Base-by-base conservation (phyloP, 2,888 invertebrate species). In the Dolomedes plantarius region DNA sequence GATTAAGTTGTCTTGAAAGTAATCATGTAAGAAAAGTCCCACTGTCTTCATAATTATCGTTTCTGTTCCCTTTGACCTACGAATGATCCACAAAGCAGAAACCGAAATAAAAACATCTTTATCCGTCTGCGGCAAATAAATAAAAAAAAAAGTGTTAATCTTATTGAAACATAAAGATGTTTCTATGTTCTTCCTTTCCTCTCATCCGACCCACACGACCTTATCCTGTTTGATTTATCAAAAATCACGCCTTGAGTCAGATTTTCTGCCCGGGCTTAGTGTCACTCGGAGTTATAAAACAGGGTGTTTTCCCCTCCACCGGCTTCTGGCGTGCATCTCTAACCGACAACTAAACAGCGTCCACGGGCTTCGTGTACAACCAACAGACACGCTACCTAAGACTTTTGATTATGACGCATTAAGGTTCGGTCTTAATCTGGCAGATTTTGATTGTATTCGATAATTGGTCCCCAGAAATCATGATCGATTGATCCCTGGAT, bases 351-450 rank as follows among this genome's bases (percentile, higher is more conserved):
- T 46, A n/a, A 56, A 3, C 56, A 23, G 11, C 5, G 23, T 23
- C 5, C 11, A 6, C 1, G 19, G n/a, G 56, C 7, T 23, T 56
- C 16, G 7, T 23, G 56, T 23, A 16, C 23, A 19, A 5, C 56
- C 16, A 16, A 16, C 23, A 3, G 3, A 23, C 56, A 23, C 56
- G 23, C 56, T 9, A 56, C n/a, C n/a, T 19, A 16, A 19, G 19
- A 3, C 23, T n/a, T 56, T 23, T 56, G 23, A 56, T 56, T 56
- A 56, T 56, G 56, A 56, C 56, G 56, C 56, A 56, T 56, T 23
- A 23, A 19, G 3, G 56, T 56, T 1, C 5, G 56, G 56, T 3
- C 56, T 5, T 56, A 56, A 56, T 56, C 19, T 56, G 56, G 56
- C 56, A 56, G 56, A 23, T 56, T 56, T 56, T 23, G 56, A 56